phyloP scores from a whole-genome alignment of 2,888 invertebrate genomes.

The Cinara cedri region DNA sequence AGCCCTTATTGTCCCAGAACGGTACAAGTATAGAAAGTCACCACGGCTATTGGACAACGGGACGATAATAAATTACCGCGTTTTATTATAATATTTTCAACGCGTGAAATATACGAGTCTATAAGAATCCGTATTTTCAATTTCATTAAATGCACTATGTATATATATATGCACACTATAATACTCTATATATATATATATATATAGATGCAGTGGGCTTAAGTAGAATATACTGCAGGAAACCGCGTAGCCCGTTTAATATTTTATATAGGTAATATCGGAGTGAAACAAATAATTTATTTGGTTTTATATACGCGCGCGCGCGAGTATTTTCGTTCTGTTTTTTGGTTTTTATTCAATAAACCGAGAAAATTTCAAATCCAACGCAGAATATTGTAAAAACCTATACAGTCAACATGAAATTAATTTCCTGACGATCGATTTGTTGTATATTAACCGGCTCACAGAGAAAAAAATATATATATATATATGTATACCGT shows the following conservation, averaged over 20 bases:
- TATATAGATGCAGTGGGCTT: too few relatives aligned
- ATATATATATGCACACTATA: too few relatives aligned
- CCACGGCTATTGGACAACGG: background rate
- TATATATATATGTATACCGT: too few relatives aligned
- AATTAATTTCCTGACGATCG: constrained; percentile 18
- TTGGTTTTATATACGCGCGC: background rate
- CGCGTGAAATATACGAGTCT: too few relatives aligned
- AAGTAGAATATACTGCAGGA: background rate
- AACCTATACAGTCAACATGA: background rate
- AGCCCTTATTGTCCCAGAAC: constrained; percentile 47
- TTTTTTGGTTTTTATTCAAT: background rate
- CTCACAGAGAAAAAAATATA: background rate
- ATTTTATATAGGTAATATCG: constrained; percentile 24
- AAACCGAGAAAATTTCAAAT: background rate
- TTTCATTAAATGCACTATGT: constrained; percentile 24
- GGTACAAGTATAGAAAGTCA: constrained; percentile 33
- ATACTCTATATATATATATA: too few relatives aligned
- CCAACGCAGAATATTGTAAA: constrained; percentile 11
- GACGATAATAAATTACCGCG: background rate
- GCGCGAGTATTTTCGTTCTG: too few relatives aligned
- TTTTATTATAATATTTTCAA: too few relatives aligned
- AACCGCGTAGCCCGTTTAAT: constrained; percentile 24
- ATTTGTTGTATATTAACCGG: background rate
- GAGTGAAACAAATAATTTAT: constrained; percentile 38
- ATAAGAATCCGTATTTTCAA: constrained; percentile 47